Evolutionary conservation across 2,113 vertebrate genomes (phyloP), one percentile per base, ranked within the genome.

Genomic region (Ammodytes marinus): DNA sequence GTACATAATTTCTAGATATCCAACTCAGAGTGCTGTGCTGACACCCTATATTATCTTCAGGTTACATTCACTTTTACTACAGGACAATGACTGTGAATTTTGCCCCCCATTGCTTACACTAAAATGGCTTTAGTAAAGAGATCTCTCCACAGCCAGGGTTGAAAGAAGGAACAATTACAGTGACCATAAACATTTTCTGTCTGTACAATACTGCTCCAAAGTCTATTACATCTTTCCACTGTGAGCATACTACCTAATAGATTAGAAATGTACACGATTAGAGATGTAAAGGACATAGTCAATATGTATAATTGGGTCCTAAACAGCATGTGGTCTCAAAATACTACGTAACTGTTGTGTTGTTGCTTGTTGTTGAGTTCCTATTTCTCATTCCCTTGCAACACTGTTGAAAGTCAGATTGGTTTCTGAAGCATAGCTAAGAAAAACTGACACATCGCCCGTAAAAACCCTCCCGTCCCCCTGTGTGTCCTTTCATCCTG

Each of bases 361-460:
- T 50, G 64, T 59, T 7, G 53, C 59, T 49, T 65, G 59, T 79
- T 68, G 46, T 64, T 71, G 57, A 52, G 11, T 49, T 57, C 57
- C n/a, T 40, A 7, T 79, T 67, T 70, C 40, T 69, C 55, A 50
- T 74, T 80, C 76, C 37, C 15, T 58, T 46, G 63, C 19, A 46
- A 53, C 37, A 8, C 57, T 35, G 14, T 11, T 54, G 69, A 75
- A 75, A 79, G 47, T 67, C 69, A 2, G 43, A 60, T 78, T 67
- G 46, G 27, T 74, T 86, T 82, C 42, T 82, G 42, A 79, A 70
- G 53, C 76, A 37, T 35, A 19, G 60, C 69, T 43, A 46, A 81
- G 60, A 69, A 74, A 74, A 89, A 58, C 69, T 65, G 84, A 80
- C 78, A 57, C 11, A 12, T 80, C 69, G 45, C 61, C 68, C 50